Evolutionary conservation across 2,797 vertebrate species (phyloP).

Genomic region (Neostethus bicornis): DNA sequence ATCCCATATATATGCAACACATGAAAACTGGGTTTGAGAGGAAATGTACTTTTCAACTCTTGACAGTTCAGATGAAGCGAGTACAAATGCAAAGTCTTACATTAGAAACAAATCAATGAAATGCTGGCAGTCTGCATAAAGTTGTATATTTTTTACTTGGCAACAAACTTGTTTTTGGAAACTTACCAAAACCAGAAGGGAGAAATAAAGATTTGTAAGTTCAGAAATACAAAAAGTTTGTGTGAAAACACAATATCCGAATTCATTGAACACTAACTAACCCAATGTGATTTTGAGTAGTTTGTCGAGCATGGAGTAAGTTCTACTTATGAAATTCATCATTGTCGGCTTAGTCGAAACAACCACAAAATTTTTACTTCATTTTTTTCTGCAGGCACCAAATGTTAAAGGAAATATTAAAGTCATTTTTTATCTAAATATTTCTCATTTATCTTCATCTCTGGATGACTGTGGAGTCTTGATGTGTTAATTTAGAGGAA

Average conservation of each 20-base stretch:
- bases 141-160: conserved; percentile 39
- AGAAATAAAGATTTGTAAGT: neutral
- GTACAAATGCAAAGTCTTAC: conserved; percentile 17
- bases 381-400: neutral
- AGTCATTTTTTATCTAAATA: neutral
- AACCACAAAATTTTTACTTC: neutral
- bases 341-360: neutral
- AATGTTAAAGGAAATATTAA: neutral
- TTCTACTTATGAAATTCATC: neutral
- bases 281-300: neutral
- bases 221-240: neutral
- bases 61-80: conserved; percentile 11
- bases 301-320: neutral
- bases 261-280: neutral
- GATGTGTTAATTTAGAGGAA: neutral
- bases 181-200: conserved; percentile 4
- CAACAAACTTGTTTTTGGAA: conserved; percentile 14
- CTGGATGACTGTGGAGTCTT: neutral
- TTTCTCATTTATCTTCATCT: neutral
- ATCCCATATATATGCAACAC: neutral
- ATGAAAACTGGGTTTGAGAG: neutral
- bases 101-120: conserved; percentile 34
- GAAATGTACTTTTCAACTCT: neutral
- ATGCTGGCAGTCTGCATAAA: conserved; percentile 19
- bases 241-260: neutral